Conservation (phyloP, 2,888 invertebrate genomes). For the Acrobasis suavella region DNA sequence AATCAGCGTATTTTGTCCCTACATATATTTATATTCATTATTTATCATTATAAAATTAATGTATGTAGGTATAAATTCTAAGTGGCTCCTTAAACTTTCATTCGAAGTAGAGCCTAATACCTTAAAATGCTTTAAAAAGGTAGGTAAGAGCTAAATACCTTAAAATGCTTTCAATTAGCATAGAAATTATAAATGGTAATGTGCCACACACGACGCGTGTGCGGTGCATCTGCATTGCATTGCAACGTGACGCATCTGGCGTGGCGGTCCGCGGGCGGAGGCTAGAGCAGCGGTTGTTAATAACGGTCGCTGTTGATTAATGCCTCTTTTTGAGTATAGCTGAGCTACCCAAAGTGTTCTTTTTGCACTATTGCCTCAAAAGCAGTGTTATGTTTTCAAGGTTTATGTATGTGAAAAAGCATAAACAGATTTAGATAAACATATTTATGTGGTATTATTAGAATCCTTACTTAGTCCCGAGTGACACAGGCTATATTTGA, state of each 20-base stretch:
- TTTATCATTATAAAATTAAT: too few relatives aligned
- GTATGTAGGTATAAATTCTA: too few relatives aligned
- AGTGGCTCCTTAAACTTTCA: background rate
- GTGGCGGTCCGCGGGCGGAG: background rate
- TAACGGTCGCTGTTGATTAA: conserved; percentile 4
- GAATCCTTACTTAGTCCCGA: too few relatives aligned
- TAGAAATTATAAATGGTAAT: conserved; percentile 14
- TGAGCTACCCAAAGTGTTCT: too few relatives aligned
- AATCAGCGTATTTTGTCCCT: too few relatives aligned
- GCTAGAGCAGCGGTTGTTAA: background rate
- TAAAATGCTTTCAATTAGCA: background rate
- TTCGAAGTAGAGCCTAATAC: background rate
- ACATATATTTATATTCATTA: too few relatives aligned
- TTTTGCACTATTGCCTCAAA: too few relatives aligned
- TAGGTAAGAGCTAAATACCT: conserved; percentile 4
- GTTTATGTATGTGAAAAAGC: too few relatives aligned
- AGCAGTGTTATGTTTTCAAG: too few relatives aligned
- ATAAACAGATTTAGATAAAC: too few relatives aligned
- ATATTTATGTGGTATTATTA: too few relatives aligned
- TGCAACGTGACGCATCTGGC: conserved; percentile 16
- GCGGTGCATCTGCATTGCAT: conserved; percentile 2
- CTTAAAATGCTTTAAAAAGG: background rate
- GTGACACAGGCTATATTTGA: too few relatives aligned
- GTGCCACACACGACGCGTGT: background rate
- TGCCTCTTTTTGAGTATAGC: background rate